phyloP scores from a whole-genome alignment of 2,113 vertebrate genomes.

The Pelecanoides urinatrix region DNA sequence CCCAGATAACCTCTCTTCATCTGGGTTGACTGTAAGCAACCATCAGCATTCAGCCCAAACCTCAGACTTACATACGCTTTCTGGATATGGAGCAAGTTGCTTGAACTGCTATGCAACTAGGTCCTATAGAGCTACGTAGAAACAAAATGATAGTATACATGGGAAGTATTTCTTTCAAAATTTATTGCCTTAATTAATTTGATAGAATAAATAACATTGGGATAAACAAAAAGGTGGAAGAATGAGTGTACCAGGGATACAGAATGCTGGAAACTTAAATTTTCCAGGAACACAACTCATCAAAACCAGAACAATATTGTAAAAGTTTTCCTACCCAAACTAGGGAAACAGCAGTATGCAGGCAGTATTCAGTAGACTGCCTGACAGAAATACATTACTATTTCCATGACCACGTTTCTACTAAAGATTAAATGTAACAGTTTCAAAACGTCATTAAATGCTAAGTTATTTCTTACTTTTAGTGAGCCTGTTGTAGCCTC shows the following conservation, averaged over 20 bases:
- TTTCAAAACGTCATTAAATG: constrained; percentile 1
- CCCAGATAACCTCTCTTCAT: background rate
- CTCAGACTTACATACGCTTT: background rate
- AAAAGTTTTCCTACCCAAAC: background rate
- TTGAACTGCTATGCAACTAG: background rate
- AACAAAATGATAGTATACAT: background rate
- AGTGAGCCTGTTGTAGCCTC: constrained; percentile 23
- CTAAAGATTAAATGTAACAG: constrained; percentile 22
- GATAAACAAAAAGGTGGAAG: background rate
- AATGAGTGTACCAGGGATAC: background rate
- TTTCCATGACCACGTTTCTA: background rate
- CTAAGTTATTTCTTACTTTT: constrained; percentile 15
- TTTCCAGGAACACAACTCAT: background rate
- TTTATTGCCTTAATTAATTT: background rate
- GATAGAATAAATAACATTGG: background rate
- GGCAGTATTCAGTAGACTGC: background rate
- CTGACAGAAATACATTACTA: constrained; percentile 8
- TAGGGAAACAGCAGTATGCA: background rate
- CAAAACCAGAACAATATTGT: background rate
- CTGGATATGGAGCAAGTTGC: background rate
- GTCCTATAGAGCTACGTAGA: background rate
- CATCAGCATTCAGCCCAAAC: background rate
- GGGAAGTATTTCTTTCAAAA: background rate
- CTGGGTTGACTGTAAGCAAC: background rate
- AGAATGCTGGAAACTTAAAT: background rate